Conservation (phyloP, 2,888 invertebrate species). For the Synergus gifuensis region DNA sequence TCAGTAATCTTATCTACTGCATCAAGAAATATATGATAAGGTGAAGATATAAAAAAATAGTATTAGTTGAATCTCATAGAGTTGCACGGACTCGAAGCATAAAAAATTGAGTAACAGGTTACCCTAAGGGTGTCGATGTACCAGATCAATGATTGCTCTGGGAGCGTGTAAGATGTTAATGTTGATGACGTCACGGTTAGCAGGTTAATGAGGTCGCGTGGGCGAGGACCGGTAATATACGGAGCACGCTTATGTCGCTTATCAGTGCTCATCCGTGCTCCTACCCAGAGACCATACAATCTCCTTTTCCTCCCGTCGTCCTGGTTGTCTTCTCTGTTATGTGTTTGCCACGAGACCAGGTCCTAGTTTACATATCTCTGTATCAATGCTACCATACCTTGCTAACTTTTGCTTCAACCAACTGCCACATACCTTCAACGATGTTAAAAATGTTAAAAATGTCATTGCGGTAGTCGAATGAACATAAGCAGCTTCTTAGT, state of each 20-base stretch:
- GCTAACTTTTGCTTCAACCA: constrained; percentile 15
- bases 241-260: constrained; percentile 54
- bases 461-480: too few relatives aligned
- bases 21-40: not conserved
- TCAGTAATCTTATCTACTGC: too few relatives aligned
- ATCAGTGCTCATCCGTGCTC: constrained; percentile 36
- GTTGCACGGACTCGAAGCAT: not conserved
- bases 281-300: constrained; percentile 5
- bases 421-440: not conserved
- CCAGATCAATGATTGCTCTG: constrained; percentile 52
- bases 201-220: constrained; percentile 66
- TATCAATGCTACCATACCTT: constrained; percentile 65
- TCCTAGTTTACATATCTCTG: constrained; percentile 67
- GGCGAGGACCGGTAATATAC: constrained; percentile 58
- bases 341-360: constrained; percentile 52
- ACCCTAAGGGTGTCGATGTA: constrained; percentile 46
- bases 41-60: not conserved
- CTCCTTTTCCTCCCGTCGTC: constrained; percentile 18
- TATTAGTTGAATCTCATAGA: not conserved
- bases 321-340: constrained; percentile 50
- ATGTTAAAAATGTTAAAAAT: not conserved
- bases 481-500: too few relatives aligned
- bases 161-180: constrained; percentile 54
- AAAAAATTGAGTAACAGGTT: constrained; percentile 22
- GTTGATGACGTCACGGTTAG: constrained; percentile 60